Percentiles rank a stretch among this genome's conserved stretches.
Conservation (phyloP, 2,888 invertebrate genomes). For the Chironomus tentans region DNA sequence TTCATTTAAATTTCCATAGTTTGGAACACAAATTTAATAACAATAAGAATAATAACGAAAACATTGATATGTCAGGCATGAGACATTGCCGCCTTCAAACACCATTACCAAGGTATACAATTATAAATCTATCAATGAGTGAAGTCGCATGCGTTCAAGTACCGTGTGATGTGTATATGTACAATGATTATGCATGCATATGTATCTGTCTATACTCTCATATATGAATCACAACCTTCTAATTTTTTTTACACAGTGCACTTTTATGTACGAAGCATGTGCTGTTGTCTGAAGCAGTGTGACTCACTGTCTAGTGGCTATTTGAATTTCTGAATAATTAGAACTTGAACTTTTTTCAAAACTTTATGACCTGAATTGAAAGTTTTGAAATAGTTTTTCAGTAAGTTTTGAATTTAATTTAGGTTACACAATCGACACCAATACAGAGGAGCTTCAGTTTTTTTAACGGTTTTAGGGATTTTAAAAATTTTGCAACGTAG, state of each 20-base stretch:
- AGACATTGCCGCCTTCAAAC: conserved; percentile 15
- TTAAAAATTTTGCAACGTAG: too few species aligned
- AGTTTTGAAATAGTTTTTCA: too few species aligned
- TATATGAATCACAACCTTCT: background rate
- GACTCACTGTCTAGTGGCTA: too few species aligned
- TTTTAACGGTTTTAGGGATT: too few species aligned
- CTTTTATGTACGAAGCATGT: background rate
- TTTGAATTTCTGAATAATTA: too few species aligned
- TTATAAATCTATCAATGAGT: conserved; percentile 2
- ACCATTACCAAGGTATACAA: conserved; percentile 1
- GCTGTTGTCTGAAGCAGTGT: too few species aligned
- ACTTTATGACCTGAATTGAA: too few species aligned
- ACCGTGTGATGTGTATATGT: background rate
- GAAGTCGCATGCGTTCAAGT: background rate
- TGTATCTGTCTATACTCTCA: background rate
- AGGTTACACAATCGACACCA: too few species aligned
- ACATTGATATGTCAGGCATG: conserved; percentile 17
- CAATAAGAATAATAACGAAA: background rate
- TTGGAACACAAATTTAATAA: too few species aligned
- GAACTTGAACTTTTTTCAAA: too few species aligned
- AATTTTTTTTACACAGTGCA: background rate
- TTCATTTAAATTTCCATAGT: background rate
- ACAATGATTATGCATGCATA: background rate
- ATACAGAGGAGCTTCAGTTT: too few species aligned
- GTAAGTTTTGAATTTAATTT: too few species aligned